These are phyloP conservation scores for Cygnus olor DNA, from an alignment of 2,797 vertebrate genomes.

Conservation along the genomic window DNA sequence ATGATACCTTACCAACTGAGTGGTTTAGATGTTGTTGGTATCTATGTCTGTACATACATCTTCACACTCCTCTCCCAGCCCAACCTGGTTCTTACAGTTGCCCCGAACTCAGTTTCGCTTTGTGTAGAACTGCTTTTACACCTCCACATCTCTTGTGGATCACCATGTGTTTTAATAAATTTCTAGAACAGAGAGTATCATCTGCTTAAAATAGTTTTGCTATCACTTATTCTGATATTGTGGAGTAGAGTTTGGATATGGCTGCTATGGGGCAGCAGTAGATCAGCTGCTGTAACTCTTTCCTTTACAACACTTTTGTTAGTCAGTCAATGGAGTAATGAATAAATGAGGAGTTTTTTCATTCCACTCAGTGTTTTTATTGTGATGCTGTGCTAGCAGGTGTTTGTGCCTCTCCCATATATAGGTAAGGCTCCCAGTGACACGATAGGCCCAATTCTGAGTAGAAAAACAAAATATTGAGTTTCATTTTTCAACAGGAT, in stretches of 20 bases:
- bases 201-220: not conserved
- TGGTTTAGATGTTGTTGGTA: not conserved
- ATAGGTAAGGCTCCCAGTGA: not conserved
- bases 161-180: not conserved
- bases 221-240: not conserved
- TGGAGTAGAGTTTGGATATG: not conserved
- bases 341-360: not conserved
- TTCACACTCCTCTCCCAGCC: not conserved
- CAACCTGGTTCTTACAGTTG: not conserved
- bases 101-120: not conserved
- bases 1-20: not conserved
- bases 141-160: not conserved
- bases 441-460: not conserved
- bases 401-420: not conserved
- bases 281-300: not conserved
- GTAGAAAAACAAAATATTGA: not conserved
- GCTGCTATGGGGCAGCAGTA: not conserved
- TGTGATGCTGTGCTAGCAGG: not conserved
- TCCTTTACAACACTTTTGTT: not conserved
- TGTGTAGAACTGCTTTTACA: not conserved
- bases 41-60: not conserved
- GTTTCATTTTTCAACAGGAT: not conserved
- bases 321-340: not conserved
- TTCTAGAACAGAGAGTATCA: not conserved
- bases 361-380: not conserved